Conservation (phyloP, 2,888 invertebrate genomes). For the Notodonta ziczac region DNA sequence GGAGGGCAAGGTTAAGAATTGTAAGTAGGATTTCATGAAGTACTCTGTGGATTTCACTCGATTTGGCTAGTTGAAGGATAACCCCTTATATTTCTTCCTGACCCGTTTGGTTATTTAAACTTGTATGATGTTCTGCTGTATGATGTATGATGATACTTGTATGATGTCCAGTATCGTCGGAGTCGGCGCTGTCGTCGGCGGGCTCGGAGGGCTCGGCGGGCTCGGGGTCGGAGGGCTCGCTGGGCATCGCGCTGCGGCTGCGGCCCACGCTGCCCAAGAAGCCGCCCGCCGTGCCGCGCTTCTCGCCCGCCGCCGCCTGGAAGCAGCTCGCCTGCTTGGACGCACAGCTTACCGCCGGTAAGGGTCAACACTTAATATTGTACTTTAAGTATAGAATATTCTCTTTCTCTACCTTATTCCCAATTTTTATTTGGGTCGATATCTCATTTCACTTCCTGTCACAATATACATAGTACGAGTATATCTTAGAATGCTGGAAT, state of each 20-base stretch:
- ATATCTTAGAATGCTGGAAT: not conserved
- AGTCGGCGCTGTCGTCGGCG: conserved; percentile 83
- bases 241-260: conserved; percentile 89
- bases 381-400: too few relatives aligned
- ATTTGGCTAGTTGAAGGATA: not conserved
- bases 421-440: too few relatives aligned
- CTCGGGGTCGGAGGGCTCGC: conserved; percentile 75
- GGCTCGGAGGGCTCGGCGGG: conserved; percentile 80
- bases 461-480: not conserved
- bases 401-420: too few relatives aligned
- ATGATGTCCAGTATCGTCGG: conserved; percentile 79
- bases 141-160: too few relatives aligned
- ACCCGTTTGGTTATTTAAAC: too few relatives aligned
- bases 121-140: not conserved
- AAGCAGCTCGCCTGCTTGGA: conserved; percentile 88
- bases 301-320: conserved; percentile 94
- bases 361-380: not conserved
- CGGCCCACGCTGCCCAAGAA: conserved; percentile 92
- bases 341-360: conserved; percentile 74
- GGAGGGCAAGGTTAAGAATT: conserved; percentile 67
- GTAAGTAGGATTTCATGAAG: conserved; percentile 47
- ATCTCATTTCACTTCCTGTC: too few relatives aligned
- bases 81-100: too few relatives aligned
- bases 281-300: conserved; percentile 90
- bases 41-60: not conserved